A percentile compares a stretch with the other conserved stretches of the same genome.
phyloP scores from a whole-genome alignment of 2,797 vertebrate species.

The Anguilla anguilla region DNA sequence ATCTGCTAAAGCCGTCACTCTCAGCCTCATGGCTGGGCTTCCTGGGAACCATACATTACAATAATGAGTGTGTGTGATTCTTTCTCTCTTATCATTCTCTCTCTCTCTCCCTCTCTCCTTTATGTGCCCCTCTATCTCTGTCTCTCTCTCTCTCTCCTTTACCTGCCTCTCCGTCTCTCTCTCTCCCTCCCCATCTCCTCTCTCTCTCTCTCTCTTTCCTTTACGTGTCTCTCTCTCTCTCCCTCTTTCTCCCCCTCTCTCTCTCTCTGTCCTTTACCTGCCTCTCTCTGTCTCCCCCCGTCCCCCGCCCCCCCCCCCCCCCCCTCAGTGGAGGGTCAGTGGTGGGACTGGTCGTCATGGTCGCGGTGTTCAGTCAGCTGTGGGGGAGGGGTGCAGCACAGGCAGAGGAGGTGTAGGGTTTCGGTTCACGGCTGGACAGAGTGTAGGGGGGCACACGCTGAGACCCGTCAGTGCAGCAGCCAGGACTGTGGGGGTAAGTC shows the following conservation, averaged over 20 bases:
- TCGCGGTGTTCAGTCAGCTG: constrained; percentile 48
- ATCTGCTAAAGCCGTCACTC: too few species aligned
- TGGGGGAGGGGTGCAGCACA: constrained; percentile 77
- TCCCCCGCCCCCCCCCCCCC: neutral
- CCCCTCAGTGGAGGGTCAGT: constrained; percentile 78
- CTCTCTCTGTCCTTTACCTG: neutral
- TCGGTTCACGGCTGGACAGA: constrained; percentile 71
- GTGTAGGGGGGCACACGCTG: constrained; percentile 72
- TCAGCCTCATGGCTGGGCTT: constrained; percentile 42
- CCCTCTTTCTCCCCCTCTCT: too few species aligned
- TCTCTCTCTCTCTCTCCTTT: neutral
- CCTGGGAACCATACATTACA: too few species aligned
- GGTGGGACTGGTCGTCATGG: constrained; percentile 81
- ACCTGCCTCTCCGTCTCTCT: neutral
- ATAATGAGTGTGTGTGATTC: constrained; percentile 50
- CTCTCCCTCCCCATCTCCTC: too few species aligned
- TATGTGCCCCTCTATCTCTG: neutral
- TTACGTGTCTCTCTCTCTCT: too few species aligned
- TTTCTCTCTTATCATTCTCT: constrained; percentile 55
- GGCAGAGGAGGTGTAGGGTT: constrained; percentile 69
- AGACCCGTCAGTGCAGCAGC: constrained; percentile 60
- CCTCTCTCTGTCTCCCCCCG: neutral
- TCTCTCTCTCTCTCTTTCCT: too few species aligned
- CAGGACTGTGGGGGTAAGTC: constrained; percentile 47
- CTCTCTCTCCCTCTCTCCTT: constrained; percentile 24